Conservation (phyloP, 2,888 invertebrate species). For the Coenonympha glycerion region DNA sequence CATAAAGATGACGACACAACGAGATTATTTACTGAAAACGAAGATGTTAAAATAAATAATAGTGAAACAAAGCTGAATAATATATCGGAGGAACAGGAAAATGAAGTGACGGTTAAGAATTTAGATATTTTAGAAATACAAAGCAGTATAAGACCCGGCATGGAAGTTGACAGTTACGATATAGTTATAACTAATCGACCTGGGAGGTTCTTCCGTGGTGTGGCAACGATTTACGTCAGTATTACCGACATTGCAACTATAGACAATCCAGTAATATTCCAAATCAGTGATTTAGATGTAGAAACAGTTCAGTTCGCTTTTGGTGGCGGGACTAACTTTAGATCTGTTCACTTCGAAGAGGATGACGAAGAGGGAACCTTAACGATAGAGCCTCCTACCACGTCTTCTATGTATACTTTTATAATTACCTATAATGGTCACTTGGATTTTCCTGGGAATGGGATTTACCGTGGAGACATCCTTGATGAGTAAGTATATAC, state of each 20-base stretch:
- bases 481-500: background rate
- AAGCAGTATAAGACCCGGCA: constrained; percentile 45
- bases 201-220: constrained; percentile 40
- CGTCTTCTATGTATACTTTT: constrained; percentile 37
- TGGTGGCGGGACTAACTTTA: constrained; percentile 29
- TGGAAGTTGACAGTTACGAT: constrained; percentile 37
- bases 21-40: too few species aligned
- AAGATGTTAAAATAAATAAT: constrained; percentile 6
- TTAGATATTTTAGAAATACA: constrained; percentile 15
- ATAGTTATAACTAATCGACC: constrained; percentile 37
- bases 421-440: constrained; percentile 42
- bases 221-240: constrained; percentile 34
- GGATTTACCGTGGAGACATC: constrained; percentile 37
- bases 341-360: constrained; percentile 30
- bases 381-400: constrained; percentile 36
- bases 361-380: constrained; percentile 39
- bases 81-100: too few species aligned
- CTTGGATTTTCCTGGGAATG: constrained; percentile 33
- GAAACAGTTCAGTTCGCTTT: constrained; percentile 37
- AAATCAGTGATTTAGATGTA: constrained; percentile 38
- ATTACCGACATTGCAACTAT: constrained; percentile 35
- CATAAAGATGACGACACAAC: too few species aligned
- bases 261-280: constrained; percentile 40
- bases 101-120: background rate
- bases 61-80: background rate